Evolutionary conservation across 2,888 invertebrate genomes (phyloP), one percentile per base, ranked within the genome.

Genomic region (Tribolium freemani): DNA sequence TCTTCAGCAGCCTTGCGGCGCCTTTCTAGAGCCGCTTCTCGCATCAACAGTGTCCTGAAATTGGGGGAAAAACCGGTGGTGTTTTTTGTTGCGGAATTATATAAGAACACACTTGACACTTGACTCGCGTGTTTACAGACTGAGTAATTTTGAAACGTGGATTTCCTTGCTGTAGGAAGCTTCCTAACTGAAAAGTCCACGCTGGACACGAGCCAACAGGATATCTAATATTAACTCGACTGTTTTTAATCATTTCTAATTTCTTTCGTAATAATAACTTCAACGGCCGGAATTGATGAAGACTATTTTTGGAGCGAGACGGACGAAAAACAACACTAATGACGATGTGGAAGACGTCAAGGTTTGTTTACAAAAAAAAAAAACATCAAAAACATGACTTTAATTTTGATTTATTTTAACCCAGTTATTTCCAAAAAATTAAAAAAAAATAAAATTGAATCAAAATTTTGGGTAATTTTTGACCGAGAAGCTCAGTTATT

Each of bases 1-100:
- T 87, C 87, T 80, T 89, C 88, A 44, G 88, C 88, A 76, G 87
- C 86, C 79, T 87, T 84, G 58, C 88, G 84, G 16, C 89, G 85
- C 76, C 86, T 86, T 66, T 85, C 83, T 63, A 89, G 80, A 68
- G 87, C 88, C 45, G 84, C 85, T 82, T 89, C 89, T 63, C 88
- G 86, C 82, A 88, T 87, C 77, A 85, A 84, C 71, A 89, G 80
- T 16, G 84, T 83, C 77, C 87, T 87, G 77, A 75, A 70, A 63
- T 16, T 16, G 48, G 8, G n/a, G n/a, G n/a, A 38, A 38, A 48
- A 11, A 16, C 26, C 26, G 5, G 26, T 26, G 16, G 16, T 16
- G 16, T 13, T 13, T 46, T 46, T 46, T 16, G 2, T 48, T 48
- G 51, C 8, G 20, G 50, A 31, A 38, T 16, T 26, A 26, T 26